These are phyloP conservation scores for Cephus spinipes DNA, from an alignment of 2,888 invertebrate genomes.

Conservation along the genomic window DNA sequence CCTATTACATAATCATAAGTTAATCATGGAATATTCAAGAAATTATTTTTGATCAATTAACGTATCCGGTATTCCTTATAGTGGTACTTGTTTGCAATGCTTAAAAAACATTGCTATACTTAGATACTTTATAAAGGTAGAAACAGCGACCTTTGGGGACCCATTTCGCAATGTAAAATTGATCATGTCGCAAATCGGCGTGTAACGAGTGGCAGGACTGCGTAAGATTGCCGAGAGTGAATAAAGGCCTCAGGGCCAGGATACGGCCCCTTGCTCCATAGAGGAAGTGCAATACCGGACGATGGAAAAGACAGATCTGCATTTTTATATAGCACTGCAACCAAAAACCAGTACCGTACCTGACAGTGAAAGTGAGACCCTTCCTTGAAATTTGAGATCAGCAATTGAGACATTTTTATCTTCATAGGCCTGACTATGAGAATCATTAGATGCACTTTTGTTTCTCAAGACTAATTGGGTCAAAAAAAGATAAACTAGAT, in stretches of 20 bases:
- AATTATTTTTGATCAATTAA: neutral
- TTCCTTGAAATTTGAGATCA: conserved; percentile 43
- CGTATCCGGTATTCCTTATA: neutral
- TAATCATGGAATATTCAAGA: neutral
- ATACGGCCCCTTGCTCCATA: neutral
- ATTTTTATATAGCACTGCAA: neutral
- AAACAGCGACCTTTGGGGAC: neutral
- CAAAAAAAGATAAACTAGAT: neutral
- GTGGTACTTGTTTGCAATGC: neutral
- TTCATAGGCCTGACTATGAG: neutral
- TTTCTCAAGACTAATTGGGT: neutral
- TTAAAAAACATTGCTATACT: neutral
- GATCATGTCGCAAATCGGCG: neutral
- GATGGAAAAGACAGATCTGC: conserved; percentile 3
- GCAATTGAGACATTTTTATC: conserved; percentile 20
- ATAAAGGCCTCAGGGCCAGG: neutral
- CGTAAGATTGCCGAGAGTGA: neutral
- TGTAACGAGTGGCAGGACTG: neutral
- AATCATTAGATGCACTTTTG: neutral
- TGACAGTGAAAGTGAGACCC: conserved; percentile 36
- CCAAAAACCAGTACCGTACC: conserved; percentile 4
- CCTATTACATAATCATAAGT: neutral
- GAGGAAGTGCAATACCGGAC: neutral
- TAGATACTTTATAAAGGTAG: neutral
- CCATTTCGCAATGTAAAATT: neutral